Evolutionary conservation across 2,888 invertebrate species (phyloP).

Genomic region (Xestia xanthographa): DNA sequence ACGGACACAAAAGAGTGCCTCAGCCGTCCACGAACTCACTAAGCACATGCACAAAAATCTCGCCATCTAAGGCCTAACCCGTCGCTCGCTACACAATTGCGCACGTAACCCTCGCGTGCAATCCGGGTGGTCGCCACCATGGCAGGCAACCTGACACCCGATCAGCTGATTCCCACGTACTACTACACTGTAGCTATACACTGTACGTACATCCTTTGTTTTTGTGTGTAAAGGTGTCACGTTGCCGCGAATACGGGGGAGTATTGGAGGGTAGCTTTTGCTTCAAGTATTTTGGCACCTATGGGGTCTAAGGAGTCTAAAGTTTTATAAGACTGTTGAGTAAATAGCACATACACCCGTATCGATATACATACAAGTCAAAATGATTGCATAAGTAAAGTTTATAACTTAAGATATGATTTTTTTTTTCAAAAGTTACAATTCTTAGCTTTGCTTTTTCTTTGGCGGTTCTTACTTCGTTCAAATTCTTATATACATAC

Average conservation of each 20-base stretch:
- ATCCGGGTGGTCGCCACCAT: not conserved
- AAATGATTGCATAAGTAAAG: no score
- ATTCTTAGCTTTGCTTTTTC: no score
- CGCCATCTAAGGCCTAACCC: constrained; percentile 4
- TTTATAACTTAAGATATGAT: no score
- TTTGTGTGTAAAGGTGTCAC: not conserved
- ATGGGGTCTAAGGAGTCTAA: not conserved
- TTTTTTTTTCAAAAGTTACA: no score
- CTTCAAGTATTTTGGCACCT: not conserved
- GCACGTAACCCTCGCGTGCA: constrained; percentile 2
- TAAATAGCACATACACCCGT: not conserved
- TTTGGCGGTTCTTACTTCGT: no score
- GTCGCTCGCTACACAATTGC: not conserved
- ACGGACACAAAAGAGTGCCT: not conserved
- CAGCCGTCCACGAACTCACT: not conserved
- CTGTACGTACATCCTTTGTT: constrained; percentile 4
- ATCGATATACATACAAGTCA: not conserved
- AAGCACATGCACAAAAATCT: constrained; percentile 2
- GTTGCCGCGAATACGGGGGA: not conserved
- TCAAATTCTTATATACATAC: no score
- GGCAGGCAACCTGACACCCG: not conserved
- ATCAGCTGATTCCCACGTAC: constrained; percentile 10
- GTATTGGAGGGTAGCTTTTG: not conserved
- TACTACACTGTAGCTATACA: not conserved
- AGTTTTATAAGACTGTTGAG: not conserved